Evolutionary conservation across 2,113 vertebrate species (phyloP).

Genomic region (Herpailurus yagouaroundi): DNA sequence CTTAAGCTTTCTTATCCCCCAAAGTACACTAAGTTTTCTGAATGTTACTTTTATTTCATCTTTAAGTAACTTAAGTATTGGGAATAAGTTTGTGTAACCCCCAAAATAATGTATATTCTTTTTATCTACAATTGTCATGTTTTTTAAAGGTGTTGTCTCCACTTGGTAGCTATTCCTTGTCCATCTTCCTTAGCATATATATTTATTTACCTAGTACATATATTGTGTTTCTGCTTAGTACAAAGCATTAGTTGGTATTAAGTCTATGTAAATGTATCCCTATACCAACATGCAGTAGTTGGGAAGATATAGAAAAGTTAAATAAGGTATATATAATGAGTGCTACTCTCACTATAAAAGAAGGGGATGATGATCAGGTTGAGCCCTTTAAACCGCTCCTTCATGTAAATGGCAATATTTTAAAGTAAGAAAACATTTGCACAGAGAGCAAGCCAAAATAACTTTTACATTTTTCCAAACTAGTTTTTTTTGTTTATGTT

Average conservation of each 20-base stretch:
- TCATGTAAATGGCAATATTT: background rate
- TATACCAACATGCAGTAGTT: background rate
- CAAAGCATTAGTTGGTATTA: background rate
- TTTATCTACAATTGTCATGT: background rate
- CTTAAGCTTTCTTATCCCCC: background rate
- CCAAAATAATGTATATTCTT: background rate
- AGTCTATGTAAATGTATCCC: background rate
- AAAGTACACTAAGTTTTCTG: background rate
- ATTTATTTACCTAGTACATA: background rate
- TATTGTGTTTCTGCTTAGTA: background rate
- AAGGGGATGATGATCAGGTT: background rate
- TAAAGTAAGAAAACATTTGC: background rate
- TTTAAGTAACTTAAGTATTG: background rate
- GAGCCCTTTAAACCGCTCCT: background rate
- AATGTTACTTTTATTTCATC: constrained; percentile 20
- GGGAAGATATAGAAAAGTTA: background rate
- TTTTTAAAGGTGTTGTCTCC: background rate
- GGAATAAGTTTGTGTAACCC: background rate
- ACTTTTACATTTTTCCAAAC: background rate
- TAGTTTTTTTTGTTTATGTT: background rate
- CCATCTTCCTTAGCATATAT: background rate
- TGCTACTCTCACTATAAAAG: background rate
- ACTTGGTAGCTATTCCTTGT: background rate
- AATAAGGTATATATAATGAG: background rate
- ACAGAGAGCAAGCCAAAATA: background rate